Conservation (phyloP, 2,113 vertebrate genomes). For the Danionella cerebrum region DNA sequence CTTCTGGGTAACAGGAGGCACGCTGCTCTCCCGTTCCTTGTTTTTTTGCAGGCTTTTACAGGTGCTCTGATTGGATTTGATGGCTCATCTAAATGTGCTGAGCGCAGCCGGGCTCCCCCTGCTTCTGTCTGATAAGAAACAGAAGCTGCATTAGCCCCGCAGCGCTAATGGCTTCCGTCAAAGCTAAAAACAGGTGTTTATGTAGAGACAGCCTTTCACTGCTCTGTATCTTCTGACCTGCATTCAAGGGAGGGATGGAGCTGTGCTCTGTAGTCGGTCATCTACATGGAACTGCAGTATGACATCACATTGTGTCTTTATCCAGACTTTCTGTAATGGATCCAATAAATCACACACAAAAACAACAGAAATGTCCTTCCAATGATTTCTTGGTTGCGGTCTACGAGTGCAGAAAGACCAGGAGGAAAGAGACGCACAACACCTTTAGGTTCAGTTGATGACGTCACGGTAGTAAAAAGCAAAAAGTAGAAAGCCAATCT, state of each 20-base stretch:
- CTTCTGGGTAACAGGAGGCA: slow-evolving; percentile 50
- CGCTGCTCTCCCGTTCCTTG: slow-evolving; percentile 16
- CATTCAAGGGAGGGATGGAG: slow-evolving; percentile 3
- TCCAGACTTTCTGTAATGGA: no score
- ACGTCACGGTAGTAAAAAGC: no score
- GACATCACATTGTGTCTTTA: no score
- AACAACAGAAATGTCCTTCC: no score
- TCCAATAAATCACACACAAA: no score
- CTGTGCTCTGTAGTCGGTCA: no score
- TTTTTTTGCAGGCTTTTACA: slow-evolving; percentile 47
- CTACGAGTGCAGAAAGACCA: no score
- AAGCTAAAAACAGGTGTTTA: slow-evolving; percentile 37
- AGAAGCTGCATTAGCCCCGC: slow-evolving; percentile 14
- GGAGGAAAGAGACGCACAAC: no score
- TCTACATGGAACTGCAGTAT: no score
- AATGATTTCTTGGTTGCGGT: no score
- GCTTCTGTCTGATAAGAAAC: slow-evolving; percentile 38
- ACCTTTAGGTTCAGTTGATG: no score
- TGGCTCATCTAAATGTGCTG: slow-evolving; percentile 39
- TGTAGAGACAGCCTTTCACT: not conserved
- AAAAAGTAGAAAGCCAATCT: no score
- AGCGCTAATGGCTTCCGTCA: slow-evolving; percentile 26
- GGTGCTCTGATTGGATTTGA: slow-evolving; percentile 46
- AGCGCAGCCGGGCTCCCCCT: slow-evolving; percentile 34
- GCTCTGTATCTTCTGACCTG: slow-evolving; percentile 6